Base-by-base conservation (phyloP, 2,888 invertebrate genomes). In the Apocheima hispidaria region DNA sequence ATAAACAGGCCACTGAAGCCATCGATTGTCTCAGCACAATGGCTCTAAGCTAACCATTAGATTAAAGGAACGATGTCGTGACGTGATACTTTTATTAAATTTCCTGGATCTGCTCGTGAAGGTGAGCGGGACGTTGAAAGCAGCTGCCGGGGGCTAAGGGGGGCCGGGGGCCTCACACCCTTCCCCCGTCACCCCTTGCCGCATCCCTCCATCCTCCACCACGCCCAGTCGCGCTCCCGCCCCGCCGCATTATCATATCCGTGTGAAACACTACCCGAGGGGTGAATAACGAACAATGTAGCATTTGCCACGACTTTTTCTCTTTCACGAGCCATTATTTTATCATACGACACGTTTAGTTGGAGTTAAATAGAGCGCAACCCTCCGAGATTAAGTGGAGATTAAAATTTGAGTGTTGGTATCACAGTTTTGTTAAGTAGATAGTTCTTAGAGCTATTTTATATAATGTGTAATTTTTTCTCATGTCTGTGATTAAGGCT, bases 221-320 rank as follows among this genome's bases (percentile, higher is more conserved):
- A 87, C 87, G 88, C 90, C 86, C 89, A 87, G 77, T 75, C 79
- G 76, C 78, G 75, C 82, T 76, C 78, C 76, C 78, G 75, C 77
- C 77, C 73, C 71, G 68, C 65, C 69, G 71, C 75, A 75, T 81
- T 83, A 83, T 79, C 82, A 82, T 77, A 79, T 75, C 83, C 90
- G 90, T 91, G 91, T 88, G 91, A 90, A 90, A 83, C 82, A 78
- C 72, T 78, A 75, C 72, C 74, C 75, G 80, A 86, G 83, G 90
- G 90, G 89, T 81, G 82, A 80, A 62, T 52, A 77, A 73, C 67
- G 78, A 82, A 88, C 84, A 87, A 87, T 85, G 82, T 79, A 75
- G 84, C 87, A 84, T 57, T 52, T 83, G 83, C 82, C 74, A 80
- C 79, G 86, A 84, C 87, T 89, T 87, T 88, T 5, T 36, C n/a